These are phyloP conservation scores for Mechanitis messenoides DNA, from an alignment of 2,888 invertebrate genomes.

Conservation along the genomic window DNA sequence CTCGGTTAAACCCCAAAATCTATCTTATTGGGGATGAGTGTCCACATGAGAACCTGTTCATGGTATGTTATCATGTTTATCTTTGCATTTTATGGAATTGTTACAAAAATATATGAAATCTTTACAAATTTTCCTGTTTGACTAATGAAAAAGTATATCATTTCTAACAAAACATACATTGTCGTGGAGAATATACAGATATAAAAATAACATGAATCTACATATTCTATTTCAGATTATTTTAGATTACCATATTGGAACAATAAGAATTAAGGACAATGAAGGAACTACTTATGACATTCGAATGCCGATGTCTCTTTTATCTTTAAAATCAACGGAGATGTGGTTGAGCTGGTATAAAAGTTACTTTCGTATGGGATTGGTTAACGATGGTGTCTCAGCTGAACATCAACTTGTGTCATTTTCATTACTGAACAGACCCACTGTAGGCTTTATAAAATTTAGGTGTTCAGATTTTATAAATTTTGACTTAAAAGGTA, in stretches of 20 bases:
- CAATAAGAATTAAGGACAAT: background rate
- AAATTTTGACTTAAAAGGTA: slow-evolving; percentile 38
- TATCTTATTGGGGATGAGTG: slow-evolving; percentile 28
- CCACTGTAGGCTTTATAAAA: slow-evolving; percentile 34
- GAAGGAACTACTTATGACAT: background rate
- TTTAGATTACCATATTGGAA: background rate
- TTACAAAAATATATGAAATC: background rate
- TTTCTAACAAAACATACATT: too few species aligned
- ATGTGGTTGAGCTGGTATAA: slow-evolving; percentile 1
- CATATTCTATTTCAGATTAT: background rate
- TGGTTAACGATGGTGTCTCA: background rate
- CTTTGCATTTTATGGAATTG: too few species aligned
- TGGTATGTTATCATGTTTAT: slow-evolving; percentile 26
- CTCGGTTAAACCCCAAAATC: slow-evolving; percentile 20
- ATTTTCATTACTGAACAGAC: slow-evolving; percentile 17
- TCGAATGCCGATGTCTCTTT: background rate
- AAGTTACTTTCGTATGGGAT: background rate
- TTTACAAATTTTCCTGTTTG: background rate
- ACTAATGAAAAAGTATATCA: too few species aligned
- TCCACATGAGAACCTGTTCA: slow-evolving; percentile 30
- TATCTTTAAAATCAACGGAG: background rate
- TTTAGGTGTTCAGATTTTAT: slow-evolving; percentile 27
- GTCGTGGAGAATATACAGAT: too few species aligned
- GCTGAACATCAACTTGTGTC: slow-evolving; percentile 1
- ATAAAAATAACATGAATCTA: background rate